Evolutionary conservation across 2,888 invertebrate species (phyloP).

Genomic region (Eledona agricola): DNA sequence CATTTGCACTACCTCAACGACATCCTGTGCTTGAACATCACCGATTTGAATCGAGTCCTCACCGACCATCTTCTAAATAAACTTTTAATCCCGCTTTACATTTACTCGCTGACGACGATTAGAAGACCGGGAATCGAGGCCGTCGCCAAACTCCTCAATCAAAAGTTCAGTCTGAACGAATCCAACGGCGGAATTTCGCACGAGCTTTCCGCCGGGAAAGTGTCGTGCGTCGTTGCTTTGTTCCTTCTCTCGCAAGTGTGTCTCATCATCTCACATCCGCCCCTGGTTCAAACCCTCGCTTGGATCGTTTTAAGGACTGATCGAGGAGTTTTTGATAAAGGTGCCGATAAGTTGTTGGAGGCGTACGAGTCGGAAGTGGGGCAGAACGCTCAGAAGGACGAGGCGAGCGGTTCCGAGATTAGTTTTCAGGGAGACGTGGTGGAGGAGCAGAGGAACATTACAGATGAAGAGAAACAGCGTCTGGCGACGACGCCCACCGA

Average conservation of each 20-base stretch:
- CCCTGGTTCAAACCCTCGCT: conserved; percentile 89
- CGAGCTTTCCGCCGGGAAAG: conserved; percentile 64
- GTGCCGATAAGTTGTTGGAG: conserved; percentile 58
- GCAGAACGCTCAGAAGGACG: conserved; percentile 44
- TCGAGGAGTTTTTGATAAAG: conserved; percentile 58
- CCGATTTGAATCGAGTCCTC: conserved; percentile 91
- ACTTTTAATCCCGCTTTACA: conserved; percentile 91
- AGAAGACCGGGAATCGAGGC: conserved; percentile 66
- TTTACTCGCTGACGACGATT: conserved; percentile 79
- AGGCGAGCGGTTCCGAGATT: conserved; percentile 47
- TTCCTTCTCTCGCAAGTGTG: conserved; percentile 95
- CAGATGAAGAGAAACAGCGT: conserved; percentile 90
- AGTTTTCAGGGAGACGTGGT: conserved; percentile 51
- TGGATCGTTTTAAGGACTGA: conserved; percentile 91
- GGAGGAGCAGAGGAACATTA: conserved; percentile 77
- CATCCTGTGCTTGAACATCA: conserved; percentile 90
- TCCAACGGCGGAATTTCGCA: conserved; percentile 51
- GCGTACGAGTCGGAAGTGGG: conserved; percentile 54
- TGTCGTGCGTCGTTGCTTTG: conserved; percentile 89
- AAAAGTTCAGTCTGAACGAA: conserved; percentile 65
- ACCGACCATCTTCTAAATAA: conserved; percentile 94
- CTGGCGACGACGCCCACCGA: conserved; percentile 48
- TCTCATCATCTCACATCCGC: conserved; percentile 89
- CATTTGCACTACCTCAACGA: conserved; percentile 98
- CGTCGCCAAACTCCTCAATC: conserved; percentile 71